Evolutionary conservation across 2,113 vertebrate species (phyloP), one percentile per base, ranked within the genome.

Genomic region (Uropsilus gracilis): DNA sequence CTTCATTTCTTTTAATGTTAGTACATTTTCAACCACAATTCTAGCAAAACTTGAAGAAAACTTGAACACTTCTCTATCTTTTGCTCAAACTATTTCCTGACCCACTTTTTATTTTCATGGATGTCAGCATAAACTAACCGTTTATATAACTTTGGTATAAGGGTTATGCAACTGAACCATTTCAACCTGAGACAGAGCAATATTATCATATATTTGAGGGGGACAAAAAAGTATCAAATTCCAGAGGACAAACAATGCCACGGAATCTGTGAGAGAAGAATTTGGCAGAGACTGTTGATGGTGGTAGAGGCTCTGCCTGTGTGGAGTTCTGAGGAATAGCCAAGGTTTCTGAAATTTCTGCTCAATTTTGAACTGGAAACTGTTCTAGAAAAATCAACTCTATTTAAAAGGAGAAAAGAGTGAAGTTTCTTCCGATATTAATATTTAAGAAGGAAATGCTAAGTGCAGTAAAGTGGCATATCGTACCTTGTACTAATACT

Each of bases 11-110:
- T 95, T 98, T 96, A 97, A 96, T 91, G 97, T 97, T 95, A 95
- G 95, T 97, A 92, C 76, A 94, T 97, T 97, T 95, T 93, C 95
- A 94, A 91, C 53, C 50, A 78, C 91, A 98, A 97, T 97, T 97
- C 96, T 95, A 94, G 85, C 46, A 91, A 95, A 91, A 91, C 13
- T 93, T 95, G 78, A 92, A 93, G 68, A 96, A 63, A 89, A 20
- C 53, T 93, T 12, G 46, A 95, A 85, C 46, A 37, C n/a, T 91
- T 93, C 50, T 93, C 85, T 95, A 37, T 53, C 59, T 81, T 89
- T 0, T 24, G 44, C 57, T 96, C 77, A 77, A 83, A 13, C 57
- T 95, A n/a, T 46, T 82, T 50, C 5, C 55, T 92, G 30, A 17
- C 50, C 44, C 37, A 71, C 93, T 59, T 73, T 97, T 95, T 94